A percentile compares a stretch with the other conserved stretches of the same genome.
Conservation (phyloP, 1,140 invertebrate genomes). For the Ostrea edulis region DNA sequence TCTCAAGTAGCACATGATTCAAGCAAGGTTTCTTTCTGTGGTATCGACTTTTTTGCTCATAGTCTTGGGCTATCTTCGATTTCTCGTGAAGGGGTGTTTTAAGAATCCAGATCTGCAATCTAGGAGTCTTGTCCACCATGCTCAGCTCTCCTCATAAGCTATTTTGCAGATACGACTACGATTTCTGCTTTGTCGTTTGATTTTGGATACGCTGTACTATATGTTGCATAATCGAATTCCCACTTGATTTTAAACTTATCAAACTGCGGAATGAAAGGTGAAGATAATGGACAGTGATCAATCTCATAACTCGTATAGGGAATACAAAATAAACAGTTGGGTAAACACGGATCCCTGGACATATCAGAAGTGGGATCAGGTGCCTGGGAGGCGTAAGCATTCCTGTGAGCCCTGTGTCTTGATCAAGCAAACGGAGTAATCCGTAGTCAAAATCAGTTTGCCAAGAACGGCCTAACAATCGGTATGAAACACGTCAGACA, state of each 20-base stretch:
- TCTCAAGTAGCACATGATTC: not conserved
- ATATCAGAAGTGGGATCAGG: too few relatives aligned
- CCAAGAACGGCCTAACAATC: too few relatives aligned
- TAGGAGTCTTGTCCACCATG: conserved; percentile 29
- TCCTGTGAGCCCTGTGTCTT: too few relatives aligned
- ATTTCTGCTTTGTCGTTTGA: conserved; percentile 61
- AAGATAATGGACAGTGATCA: too few relatives aligned
- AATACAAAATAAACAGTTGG: too few relatives aligned
- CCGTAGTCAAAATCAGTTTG: too few relatives aligned
- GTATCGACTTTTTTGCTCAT: conserved; percentile 58
- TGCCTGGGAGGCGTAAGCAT: too few relatives aligned
- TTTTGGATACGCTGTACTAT: conserved; percentile 67
- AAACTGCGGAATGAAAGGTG: conserved; percentile 76
- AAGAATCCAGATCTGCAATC: conserved; percentile 39
- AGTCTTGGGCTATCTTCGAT: conserved; percentile 51
- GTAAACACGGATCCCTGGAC: too few relatives aligned
- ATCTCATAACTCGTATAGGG: too few relatives aligned
- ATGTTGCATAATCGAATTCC: conserved; percentile 75
- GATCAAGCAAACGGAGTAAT: too few relatives aligned
- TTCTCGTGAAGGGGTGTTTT: conserved; percentile 47
- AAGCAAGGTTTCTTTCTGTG: conserved; percentile 31
- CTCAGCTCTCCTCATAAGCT: conserved; percentile 55
- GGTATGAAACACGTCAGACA: too few relatives aligned
- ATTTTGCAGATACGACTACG: conserved; percentile 56
- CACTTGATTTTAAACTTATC: conserved; percentile 76